These are phyloP conservation scores for Nemurella pictetii DNA, from an alignment of 2,888 invertebrate species.

Conservation along the genomic window DNA sequence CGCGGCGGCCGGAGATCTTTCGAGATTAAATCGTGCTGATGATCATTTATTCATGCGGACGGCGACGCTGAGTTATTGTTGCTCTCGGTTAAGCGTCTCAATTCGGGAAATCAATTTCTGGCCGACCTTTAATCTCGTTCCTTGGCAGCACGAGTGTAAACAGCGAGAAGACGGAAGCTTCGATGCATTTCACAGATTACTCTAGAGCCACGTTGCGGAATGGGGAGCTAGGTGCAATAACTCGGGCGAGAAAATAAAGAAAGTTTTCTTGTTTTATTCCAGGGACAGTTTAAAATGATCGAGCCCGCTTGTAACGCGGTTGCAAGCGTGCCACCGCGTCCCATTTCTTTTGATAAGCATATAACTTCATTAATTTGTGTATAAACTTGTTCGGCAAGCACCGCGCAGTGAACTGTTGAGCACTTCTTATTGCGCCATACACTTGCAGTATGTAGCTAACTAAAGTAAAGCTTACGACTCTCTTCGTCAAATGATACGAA, in stretches of 20 bases:
- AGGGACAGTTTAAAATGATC: background rate
- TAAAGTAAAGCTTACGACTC: slow-evolving; percentile 17
- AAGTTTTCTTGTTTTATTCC: background rate
- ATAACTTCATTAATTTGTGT: background rate
- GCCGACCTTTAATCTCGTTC: background rate
- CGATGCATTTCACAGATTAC: no score
- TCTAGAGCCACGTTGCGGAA: no score
- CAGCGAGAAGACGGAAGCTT: background rate
- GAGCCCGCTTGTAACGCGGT: background rate
- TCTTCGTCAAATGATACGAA: slow-evolving; percentile 16
- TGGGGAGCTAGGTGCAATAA: background rate
- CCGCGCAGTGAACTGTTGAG: background rate
- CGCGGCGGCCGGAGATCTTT: background rate
- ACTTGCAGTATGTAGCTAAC: slow-evolving; percentile 7
- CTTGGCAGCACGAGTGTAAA: no score
- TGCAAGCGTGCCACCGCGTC: background rate
- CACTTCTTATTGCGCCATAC: background rate
- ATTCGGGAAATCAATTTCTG: background rate
- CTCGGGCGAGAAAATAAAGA: background rate
- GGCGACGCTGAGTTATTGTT: background rate
- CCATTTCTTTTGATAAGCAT: background rate
- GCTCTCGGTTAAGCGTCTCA: background rate
- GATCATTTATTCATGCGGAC: background rate
- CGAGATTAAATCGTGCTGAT: background rate
- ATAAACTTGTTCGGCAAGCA: background rate